Evolutionary conservation across 2,113 vertebrate species (phyloP).

Genomic region (Paramisgurnus dabryanus): DNA sequence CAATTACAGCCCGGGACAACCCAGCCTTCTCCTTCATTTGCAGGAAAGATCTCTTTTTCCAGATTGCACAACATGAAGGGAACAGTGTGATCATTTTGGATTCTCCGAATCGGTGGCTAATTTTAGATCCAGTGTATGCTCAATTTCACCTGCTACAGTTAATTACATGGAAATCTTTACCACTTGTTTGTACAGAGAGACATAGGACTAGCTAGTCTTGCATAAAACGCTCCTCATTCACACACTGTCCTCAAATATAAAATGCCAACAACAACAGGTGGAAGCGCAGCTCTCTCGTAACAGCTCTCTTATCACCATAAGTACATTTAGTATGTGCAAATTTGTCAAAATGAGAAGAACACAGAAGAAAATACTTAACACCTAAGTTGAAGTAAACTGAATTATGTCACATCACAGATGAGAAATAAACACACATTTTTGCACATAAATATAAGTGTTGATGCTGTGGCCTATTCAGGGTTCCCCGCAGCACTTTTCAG

Average conservation of each 20-base stretch:
- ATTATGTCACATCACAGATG: too few relatives aligned
- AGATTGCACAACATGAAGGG: constrained; percentile 18
- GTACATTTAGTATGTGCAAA: too few relatives aligned
- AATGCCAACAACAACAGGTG: not conserved
- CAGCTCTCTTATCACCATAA: too few relatives aligned
- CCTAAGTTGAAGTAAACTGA: too few relatives aligned
- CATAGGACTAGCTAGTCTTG: not conserved
- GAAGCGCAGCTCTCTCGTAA: too few relatives aligned
- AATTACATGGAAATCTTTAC: not conserved
- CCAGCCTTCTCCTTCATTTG: not conserved
- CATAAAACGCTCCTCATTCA: not conserved
- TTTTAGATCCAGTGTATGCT: not conserved
- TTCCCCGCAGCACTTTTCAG: too few relatives aligned
- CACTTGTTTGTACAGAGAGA: not conserved
- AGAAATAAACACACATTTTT: too few relatives aligned
- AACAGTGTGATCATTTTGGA: constrained; percentile 7
- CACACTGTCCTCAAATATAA: not conserved
- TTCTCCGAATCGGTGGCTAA: constrained; percentile 11
- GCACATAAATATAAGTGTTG: too few relatives aligned
- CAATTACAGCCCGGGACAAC: constrained; percentile 29
- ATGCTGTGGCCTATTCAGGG: too few relatives aligned
- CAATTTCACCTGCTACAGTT: not conserved
- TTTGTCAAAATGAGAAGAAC: too few relatives aligned
- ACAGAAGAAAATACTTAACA: too few relatives aligned
- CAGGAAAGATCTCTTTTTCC: constrained; percentile 7